Evolutionary conservation across 1,140 invertebrate genomes (phyloP).

Genomic region (Palaemon carinicauda): DNA sequence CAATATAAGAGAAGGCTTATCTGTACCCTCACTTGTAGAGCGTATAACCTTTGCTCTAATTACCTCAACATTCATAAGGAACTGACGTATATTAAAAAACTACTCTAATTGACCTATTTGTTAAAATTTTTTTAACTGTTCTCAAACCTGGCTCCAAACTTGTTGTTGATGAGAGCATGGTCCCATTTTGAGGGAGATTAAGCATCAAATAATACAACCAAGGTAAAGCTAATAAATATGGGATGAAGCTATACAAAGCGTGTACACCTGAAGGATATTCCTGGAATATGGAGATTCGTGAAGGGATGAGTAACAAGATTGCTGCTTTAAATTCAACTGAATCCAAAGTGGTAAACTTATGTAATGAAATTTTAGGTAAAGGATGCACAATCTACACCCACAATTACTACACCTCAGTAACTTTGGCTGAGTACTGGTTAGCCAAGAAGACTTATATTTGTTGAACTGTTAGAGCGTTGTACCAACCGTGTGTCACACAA

Average conservation of each 20-base stretch:
- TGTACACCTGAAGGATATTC: slow-evolving; percentile 4
- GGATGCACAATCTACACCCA: not conserved
- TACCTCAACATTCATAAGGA: too few species aligned
- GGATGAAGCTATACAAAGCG: not conserved
- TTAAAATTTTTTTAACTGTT: not conserved
- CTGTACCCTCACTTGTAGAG: too few species aligned
- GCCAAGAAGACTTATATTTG: not conserved
- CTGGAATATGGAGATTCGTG: too few species aligned
- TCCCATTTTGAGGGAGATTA: slow-evolving; percentile 9
- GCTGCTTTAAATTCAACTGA: too few species aligned
- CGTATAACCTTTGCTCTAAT: too few species aligned
- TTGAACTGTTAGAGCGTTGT: slow-evolving; percentile 11
- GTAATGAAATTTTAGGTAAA: not conserved
- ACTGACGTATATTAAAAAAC: too few species aligned
- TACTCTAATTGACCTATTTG: not conserved
- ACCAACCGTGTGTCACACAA: too few species aligned
- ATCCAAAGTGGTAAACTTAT: not conserved
- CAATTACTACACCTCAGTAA: too few species aligned
- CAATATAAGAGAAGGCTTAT: too few species aligned
- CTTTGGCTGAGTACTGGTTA: not conserved
- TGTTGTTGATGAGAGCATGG: not conserved
- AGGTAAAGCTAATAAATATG: not conserved
- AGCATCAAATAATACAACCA: not conserved
- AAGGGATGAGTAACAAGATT: too few species aligned
- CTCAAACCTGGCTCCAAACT: slow-evolving; percentile 12